Evolutionary conservation across 2,888 invertebrate genomes (phyloP).

Genomic region (Nycteola revayana): DNA sequence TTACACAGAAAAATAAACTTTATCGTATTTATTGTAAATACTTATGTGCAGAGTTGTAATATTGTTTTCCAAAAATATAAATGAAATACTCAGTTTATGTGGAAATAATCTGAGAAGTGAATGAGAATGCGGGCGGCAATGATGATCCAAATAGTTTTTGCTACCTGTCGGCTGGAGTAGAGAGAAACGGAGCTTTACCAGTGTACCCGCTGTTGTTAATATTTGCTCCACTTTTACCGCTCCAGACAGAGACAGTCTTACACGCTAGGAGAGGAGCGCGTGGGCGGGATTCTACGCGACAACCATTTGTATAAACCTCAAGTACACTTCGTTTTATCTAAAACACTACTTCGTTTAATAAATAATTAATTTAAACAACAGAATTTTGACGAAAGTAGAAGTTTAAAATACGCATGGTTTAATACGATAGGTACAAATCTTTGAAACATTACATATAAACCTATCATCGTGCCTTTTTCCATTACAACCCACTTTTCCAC

Average conservation of each 20-base stretch:
- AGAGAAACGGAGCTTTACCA: too few relatives aligned
- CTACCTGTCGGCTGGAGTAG: too few relatives aligned
- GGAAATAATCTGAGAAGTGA: background rate
- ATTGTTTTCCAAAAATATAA: slow-evolving; percentile 52
- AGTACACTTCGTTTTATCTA: slow-evolving; percentile 52
- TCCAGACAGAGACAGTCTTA: background rate
- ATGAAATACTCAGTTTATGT: slow-evolving; percentile 24
- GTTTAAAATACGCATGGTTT: too few relatives aligned
- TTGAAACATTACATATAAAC: too few relatives aligned
- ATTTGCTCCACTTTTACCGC: too few relatives aligned
- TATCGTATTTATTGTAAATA: slow-evolving; percentile 40
- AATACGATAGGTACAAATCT: too few relatives aligned
- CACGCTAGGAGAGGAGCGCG: slow-evolving; percentile 1
- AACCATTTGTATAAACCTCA: slow-evolving; percentile 44
- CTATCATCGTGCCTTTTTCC: too few relatives aligned
- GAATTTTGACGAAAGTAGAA: slow-evolving; percentile 65
- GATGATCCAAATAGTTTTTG: too few relatives aligned
- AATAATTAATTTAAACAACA: slow-evolving; percentile 50
- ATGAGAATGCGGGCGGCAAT: too few relatives aligned
- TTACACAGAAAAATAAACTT: slow-evolving; percentile 42
- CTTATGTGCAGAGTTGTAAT: slow-evolving; percentile 34
- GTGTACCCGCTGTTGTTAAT: too few relatives aligned
- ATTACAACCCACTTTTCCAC: too few relatives aligned
- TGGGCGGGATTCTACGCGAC: slow-evolving; percentile 16
- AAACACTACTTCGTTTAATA: slow-evolving; percentile 44